Percentiles rank a stretch among this genome's conserved stretches.
Evolutionary conservation across 2,888 invertebrate species (phyloP).

Genomic region (Diloba caeruleocephala): DNA sequence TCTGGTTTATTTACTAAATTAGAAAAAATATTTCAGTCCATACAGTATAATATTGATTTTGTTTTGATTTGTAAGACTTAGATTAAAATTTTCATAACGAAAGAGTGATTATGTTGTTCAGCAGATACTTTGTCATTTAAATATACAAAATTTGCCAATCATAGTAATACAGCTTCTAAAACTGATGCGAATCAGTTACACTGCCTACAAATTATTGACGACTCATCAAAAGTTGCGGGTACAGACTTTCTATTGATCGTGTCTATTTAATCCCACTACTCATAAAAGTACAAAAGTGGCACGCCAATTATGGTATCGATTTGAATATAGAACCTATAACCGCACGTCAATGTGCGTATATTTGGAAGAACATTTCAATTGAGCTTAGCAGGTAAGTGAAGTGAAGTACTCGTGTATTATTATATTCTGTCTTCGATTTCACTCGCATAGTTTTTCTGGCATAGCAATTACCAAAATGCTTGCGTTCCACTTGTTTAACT

Average conservation of each 20-base stretch:
- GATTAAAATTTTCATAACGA: too few species aligned
- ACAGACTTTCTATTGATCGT: not conserved
- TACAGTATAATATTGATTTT: too few species aligned
- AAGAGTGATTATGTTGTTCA: too few species aligned
- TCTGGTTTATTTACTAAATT: slow-evolving; percentile 3
- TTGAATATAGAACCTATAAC: not conserved
- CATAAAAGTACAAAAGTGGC: not conserved
- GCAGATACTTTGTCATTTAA: too few species aligned
- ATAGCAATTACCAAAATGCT: not conserved
- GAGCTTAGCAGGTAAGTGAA: not conserved
- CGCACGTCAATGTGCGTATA: not conserved
- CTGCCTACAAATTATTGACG: too few species aligned
- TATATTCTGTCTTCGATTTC: not conserved
- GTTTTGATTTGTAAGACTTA: too few species aligned
- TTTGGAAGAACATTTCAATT: not conserved
- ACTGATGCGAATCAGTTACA: too few species aligned
- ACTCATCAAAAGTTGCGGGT: too few species aligned
- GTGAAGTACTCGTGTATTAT: not conserved
- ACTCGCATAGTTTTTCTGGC: not conserved
- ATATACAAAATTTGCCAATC: too few species aligned
- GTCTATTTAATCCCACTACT: slow-evolving; percentile 3
- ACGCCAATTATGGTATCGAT: not conserved
- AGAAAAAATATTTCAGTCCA: not conserved
- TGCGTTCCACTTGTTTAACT: not conserved
- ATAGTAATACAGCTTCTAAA: too few species aligned